Evolutionary conservation across 2,797 vertebrate species (phyloP).

Genomic region (Typhlichthys eigenmanni): DNA sequence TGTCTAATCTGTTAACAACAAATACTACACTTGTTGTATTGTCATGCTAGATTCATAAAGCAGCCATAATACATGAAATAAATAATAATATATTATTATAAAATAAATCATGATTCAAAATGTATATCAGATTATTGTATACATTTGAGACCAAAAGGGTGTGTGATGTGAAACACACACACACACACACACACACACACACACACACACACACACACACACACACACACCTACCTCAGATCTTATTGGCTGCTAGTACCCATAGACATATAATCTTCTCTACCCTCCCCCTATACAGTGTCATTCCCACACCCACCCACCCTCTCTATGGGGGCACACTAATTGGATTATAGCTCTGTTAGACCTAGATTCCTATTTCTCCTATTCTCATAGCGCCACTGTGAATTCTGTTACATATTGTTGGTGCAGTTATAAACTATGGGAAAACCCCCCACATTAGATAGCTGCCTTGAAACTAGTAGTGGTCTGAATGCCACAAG

Average conservation of each 20-base stretch:
- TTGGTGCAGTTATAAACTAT: conserved; percentile 5
- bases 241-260: conserved; percentile 36
- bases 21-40: too few relatives aligned
- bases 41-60: too few relatives aligned
- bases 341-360: too few relatives aligned
- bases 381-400: conserved; percentile 50
- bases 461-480: conserved; percentile 1
- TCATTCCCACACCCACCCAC: too few relatives aligned
- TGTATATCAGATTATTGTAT: too few relatives aligned
- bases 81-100: too few relatives aligned
- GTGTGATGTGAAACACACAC: not conserved
- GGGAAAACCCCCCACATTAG: too few relatives aligned
- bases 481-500: conserved; percentile 30
- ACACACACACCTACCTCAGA: not conserved
- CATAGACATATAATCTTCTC: conserved; percentile 66
- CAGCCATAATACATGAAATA: too few relatives aligned
- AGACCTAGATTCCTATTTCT: conserved; percentile 58
- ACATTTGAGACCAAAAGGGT: too few relatives aligned
- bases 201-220: not conserved
- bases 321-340: too few relatives aligned
- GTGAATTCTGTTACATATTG: conserved; percentile 45
- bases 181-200: not conserved
- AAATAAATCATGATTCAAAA: too few relatives aligned
- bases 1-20: too few relatives aligned
- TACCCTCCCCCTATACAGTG: not conserved